Evolutionary conservation across 2,113 vertebrate species (phyloP), one percentile per base, ranked within the genome.

Genomic region (Eublepharis macularius): DNA sequence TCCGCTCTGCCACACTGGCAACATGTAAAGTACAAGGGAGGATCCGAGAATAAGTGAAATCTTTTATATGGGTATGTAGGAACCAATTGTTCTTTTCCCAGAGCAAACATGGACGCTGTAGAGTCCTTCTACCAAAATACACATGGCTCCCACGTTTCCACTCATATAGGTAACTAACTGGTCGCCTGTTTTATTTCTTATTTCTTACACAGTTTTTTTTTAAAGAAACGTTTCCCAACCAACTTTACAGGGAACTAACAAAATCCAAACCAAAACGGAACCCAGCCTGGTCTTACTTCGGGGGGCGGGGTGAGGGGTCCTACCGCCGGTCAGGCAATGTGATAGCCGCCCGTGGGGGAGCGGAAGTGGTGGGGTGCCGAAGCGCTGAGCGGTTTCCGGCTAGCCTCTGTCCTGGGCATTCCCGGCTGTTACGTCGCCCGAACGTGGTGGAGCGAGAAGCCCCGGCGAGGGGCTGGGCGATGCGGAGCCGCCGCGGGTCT

Each of bases 261-360:
- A 14, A 4, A 29, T 9, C 26, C 60, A 29, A 26, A 63, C 26
- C 29, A 26, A 63, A 54, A 19, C 51, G 51, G 51, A 19, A 19
- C 17, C 51, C 51, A 2, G 51, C 51, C 51, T 54, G 51, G n/a
- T n/a, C n/a, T n/a, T n/a, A n/a, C n/a, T n/a, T n/a, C n/a, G n/a
- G n/a, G n/a, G 9, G 1, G 24, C 11, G 19, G 29, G 34, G 34
- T 0, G 66, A n/a, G n/a, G 36, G 69, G 47, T 34, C 79, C 65
- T 81, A 16, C 16, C 16, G 19, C n/a, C n/a, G 6, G 16, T 24
- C 39, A 10, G 76, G 75, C 75, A 32, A 9, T 7, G 6, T 19
- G 4, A 32, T 1, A 34, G 57, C 13, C 1, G 2, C 3, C n/a
- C 43, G 6, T 5, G 19, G 17, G 47, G 34, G 68, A 1, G 0